Evolutionary conservation across 2,888 invertebrate genomes (phyloP), one percentile per base, ranked within the genome.

Genomic region (Furcula furcula): DNA sequence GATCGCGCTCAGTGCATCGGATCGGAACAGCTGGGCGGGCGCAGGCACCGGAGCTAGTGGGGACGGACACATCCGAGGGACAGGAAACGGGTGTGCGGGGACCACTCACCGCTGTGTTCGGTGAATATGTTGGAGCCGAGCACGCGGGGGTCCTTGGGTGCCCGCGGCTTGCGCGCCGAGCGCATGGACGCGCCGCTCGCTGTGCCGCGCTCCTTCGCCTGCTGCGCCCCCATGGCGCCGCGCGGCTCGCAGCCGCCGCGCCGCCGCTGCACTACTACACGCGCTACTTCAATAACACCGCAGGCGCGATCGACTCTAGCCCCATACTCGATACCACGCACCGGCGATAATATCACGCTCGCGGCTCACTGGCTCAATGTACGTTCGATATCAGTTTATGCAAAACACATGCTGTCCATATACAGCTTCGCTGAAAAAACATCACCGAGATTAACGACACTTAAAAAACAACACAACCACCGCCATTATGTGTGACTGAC

Each of bases 101-200:
- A 18, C 18, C 34, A 91, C 94, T 93, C 90, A 97, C 97, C 97
- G 87, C 94, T 97, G 83, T 97, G 97, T 90, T 97, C 97, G 22
- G 97, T 97, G 88, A 97, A 97, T 81, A 97, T 96, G 89, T 97
- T 97, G 66, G 96, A 94, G 70, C 95, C 95, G 69, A 94, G 93
- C 67, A 93, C 92, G 80, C 95, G 92, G 77, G 94, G 93, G 91
- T 96, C 96, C 90, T 95, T 95, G 46, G 92, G 91, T 65, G 91
- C 91, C 73, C 93, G 91, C 60, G 93, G 93, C 87, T 95, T 94
- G 70, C 94, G 92, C 43, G 93, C 91, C 52, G 93, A 92, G 73
- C 94, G 92, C 76, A 93, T 91, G 60, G 94, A 93, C 71, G 93
- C 92, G 67, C 92, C 94, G 76, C 91, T 90, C 69, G 93, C 91